Percentiles rank a stretch among this genome's conserved stretches.
phyloP scores from a whole-genome alignment of 2,797 vertebrate genomes.

The Chelidonichthys spinosus region DNA sequence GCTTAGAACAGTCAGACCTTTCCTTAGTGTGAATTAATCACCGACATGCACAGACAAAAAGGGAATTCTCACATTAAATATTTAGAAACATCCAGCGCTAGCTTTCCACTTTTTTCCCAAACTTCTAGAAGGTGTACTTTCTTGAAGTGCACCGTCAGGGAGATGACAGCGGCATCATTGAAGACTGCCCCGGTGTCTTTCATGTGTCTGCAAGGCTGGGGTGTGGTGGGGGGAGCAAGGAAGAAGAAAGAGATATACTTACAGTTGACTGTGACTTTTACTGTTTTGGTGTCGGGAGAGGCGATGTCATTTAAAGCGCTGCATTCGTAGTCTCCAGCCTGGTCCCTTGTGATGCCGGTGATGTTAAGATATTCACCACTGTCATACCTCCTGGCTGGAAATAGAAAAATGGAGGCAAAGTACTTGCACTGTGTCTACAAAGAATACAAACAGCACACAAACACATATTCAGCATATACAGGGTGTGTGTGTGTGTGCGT shows the following conservation, averaged over 20 bases:
- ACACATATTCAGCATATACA: neutral
- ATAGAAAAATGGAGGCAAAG: slow-evolving; percentile 64
- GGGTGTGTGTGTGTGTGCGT: neutral
- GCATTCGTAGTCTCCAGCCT: slow-evolving; percentile 97
- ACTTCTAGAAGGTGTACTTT: slow-evolving; percentile 74
- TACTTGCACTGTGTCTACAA: slow-evolving; percentile 53
- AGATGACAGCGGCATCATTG: slow-evolving; percentile 59
- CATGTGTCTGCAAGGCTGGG: slow-evolving; percentile 34
- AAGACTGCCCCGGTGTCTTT: slow-evolving; percentile 40
- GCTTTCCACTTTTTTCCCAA: slow-evolving; percentile 78
- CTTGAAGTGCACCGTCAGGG: slow-evolving; percentile 65
- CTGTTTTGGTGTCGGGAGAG: slow-evolving; percentile 93
- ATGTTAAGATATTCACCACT: slow-evolving; percentile 98
- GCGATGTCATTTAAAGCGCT: slow-evolving; percentile 96
- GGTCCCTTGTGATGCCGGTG: slow-evolving; percentile 94
- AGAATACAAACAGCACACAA: slow-evolving; percentile 51
- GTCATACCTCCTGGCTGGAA: slow-evolving; percentile 93
- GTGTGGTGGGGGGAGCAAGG: neutral
- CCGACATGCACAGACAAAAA: slow-evolving; percentile 82
- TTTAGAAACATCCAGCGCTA: slow-evolving; percentile 76
- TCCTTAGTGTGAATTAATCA: slow-evolving; percentile 87
- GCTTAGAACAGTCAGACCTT: slow-evolving; percentile 86
- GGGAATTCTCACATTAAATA: slow-evolving; percentile 88
- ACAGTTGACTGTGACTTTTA: slow-evolving; percentile 98
- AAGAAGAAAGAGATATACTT: slow-evolving; percentile 83